Percentiles rank a stretch among this genome's conserved stretches.
phyloP scores from a whole-genome alignment of 2,113 vertebrate genomes.

The Rhynchomys soricoides region DNA sequence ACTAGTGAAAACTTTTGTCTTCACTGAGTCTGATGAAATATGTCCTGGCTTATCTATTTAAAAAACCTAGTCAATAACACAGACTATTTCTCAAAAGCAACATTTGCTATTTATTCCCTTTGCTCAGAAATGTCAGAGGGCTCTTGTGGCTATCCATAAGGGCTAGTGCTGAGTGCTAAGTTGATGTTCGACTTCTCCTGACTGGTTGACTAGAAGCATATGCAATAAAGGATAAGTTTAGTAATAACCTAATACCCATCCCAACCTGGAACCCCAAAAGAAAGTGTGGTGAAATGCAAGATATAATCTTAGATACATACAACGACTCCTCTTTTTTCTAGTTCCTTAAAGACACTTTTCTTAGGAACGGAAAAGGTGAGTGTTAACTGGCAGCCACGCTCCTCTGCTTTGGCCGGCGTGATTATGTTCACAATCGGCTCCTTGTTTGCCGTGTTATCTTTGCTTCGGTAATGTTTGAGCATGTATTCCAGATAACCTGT shows the following conservation, averaged over 20 bases:
- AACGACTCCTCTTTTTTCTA: slow-evolving; percentile 93
- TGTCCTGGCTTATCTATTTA: neutral
- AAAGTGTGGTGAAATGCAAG: slow-evolving; percentile 35
- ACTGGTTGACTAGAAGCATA: neutral
- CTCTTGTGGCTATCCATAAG: neutral
- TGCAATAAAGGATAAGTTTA: neutral
- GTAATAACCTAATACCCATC: neutral
- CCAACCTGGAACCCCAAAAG: neutral
- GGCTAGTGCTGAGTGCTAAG: neutral
- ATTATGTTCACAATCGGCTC: slow-evolving; percentile 89
- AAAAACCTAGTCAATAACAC: neutral
- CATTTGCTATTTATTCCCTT: slow-evolving; percentile 39
- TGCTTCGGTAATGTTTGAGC: slow-evolving; percentile 86
- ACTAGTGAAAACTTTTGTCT: neutral
- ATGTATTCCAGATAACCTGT: slow-evolving; percentile 96
- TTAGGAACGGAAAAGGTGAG: slow-evolving; percentile 91
- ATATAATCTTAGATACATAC: slow-evolving; percentile 86
- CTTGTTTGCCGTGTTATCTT: slow-evolving; percentile 80
- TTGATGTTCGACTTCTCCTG: neutral
- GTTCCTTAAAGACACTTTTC: slow-evolving; percentile 88
- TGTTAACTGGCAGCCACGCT: slow-evolving; percentile 96
- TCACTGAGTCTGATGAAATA: neutral
- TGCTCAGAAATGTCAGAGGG: neutral
- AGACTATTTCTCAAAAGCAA: neutral
- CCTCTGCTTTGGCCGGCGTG: slow-evolving; percentile 88